phyloP scores from a whole-genome alignment of 92 coral and sea anemone genomes.

The Porites lobata region DNA sequence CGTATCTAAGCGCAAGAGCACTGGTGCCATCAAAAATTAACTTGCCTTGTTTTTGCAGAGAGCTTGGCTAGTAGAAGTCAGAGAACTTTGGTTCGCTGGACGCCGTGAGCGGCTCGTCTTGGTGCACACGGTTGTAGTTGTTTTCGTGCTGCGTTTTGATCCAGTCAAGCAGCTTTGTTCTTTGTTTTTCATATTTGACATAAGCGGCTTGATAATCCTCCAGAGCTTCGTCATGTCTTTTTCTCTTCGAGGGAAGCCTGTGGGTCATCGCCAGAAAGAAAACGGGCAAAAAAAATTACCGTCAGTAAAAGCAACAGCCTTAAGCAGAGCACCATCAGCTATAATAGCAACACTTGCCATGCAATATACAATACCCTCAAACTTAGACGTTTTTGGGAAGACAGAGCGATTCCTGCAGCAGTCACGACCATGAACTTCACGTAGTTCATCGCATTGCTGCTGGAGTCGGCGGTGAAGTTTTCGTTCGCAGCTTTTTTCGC shows the following conservation, averaged over 20 bases:
- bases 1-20: no score
- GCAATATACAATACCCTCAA: background rate
- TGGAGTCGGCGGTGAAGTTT: background rate
- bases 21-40: slow-evolving; percentile 54
- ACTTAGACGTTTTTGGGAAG: no score
- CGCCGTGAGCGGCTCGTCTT: no score
- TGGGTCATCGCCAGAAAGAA: slow-evolving; percentile 7
- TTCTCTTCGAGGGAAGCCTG: background rate
- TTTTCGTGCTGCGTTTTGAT: no score
- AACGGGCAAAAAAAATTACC: slow-evolving; percentile 24
- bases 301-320: slow-evolving; percentile 29
- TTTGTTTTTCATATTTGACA: no score
- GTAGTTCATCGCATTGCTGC: background rate
- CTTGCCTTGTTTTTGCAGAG: slow-evolving; percentile 53
- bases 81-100: background rate
- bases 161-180: no score
- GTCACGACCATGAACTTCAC: no score
- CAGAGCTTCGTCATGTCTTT: no score
- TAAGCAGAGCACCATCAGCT: slow-evolving; percentile 1
- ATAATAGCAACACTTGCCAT: background rate
- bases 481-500: background rate
- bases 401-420: no score
- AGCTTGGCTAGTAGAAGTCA: slow-evolving; percentile 50
- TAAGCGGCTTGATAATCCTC: no score
- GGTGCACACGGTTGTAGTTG: no score